Evolutionary conservation across 1,140 invertebrate genomes (phyloP).

Genomic region (Papilio dardanus): DNA sequence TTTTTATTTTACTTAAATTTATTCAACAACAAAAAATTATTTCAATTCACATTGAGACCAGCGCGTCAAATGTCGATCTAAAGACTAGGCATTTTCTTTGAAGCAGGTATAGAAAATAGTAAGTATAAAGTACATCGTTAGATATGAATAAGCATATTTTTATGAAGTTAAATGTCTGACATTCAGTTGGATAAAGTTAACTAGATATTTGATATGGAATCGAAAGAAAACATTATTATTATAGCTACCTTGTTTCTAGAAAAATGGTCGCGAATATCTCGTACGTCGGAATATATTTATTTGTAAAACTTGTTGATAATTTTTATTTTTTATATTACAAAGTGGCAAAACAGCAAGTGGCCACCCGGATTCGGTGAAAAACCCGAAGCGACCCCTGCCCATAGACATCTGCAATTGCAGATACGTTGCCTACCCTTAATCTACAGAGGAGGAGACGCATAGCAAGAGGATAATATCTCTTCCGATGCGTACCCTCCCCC

Average conservation of each 20-base stretch:
- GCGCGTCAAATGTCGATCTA: background rate
- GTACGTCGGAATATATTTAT: background rate
- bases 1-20: too few species aligned
- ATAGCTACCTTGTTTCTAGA: background rate
- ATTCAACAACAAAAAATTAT: background rate
- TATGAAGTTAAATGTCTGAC: constrained; percentile 30
- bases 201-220: constrained; percentile 20
- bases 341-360: too few species aligned
- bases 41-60: background rate
- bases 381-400: too few species aligned
- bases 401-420: too few species aligned
- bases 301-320: background rate
- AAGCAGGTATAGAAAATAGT: too few species aligned
- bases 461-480: too few species aligned
- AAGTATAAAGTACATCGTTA: background rate
- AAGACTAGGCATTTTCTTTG: constrained; percentile 7
- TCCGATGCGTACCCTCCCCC: too few species aligned
- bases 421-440: too few species aligned
- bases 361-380: too few species aligned
- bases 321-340: too few species aligned
- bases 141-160: constrained; percentile 12
- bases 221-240: background rate
- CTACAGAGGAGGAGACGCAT: too few species aligned
- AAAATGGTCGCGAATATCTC: background rate
- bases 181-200: background rate